phyloP scores from a whole-genome alignment of 2,888 invertebrate genomes.

The Sinelater perroti region DNA sequence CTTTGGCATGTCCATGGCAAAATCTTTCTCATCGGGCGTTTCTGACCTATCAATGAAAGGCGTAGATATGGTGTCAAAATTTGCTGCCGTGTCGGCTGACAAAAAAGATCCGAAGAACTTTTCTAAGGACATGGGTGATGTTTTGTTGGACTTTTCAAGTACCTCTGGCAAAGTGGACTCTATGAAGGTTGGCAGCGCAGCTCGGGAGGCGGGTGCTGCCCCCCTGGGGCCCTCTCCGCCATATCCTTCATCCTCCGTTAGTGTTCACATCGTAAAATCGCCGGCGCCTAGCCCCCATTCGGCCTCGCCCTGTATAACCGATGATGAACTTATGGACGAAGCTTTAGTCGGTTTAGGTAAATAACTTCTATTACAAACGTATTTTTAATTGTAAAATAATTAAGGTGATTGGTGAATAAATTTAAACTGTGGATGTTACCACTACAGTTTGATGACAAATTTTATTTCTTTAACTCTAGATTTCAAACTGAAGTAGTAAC shows the following conservation, averaged over 20 bases:
- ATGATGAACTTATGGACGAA: slow-evolving; percentile 91
- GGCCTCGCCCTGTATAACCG: slow-evolving; percentile 82
- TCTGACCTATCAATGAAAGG: slow-evolving; percentile 56
- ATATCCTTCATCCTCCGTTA: slow-evolving; percentile 73
- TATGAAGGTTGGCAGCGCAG: slow-evolving; percentile 20
- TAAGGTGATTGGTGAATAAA: slow-evolving; percentile 33
- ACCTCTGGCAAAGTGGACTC: slow-evolving; percentile 25
- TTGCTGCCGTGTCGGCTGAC: slow-evolving; percentile 58
- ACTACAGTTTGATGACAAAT: background rate
- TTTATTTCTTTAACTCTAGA: background rate
- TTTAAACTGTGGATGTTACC: slow-evolving; percentile 1
- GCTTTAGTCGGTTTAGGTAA: slow-evolving; percentile 82
- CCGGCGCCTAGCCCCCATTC: slow-evolving; percentile 76
- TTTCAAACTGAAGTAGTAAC: too few relatives aligned
- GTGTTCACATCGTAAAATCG: slow-evolving; percentile 80
- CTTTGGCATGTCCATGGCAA: slow-evolving; percentile 48
- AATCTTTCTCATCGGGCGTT: slow-evolving; percentile 44
- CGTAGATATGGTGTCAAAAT: slow-evolving; percentile 61
- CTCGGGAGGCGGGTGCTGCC: slow-evolving; percentile 12
- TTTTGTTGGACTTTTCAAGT: slow-evolving; percentile 72
- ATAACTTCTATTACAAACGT: slow-evolving; percentile 57
- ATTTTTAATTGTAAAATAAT: slow-evolving; percentile 26
- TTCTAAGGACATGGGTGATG: slow-evolving; percentile 64
- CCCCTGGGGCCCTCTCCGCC: slow-evolving; percentile 49
- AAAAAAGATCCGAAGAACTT: slow-evolving; percentile 48